Evolutionary conservation across 2,113 vertebrate genomes (phyloP).

Genomic region (Pachypanchax playfairii): DNA sequence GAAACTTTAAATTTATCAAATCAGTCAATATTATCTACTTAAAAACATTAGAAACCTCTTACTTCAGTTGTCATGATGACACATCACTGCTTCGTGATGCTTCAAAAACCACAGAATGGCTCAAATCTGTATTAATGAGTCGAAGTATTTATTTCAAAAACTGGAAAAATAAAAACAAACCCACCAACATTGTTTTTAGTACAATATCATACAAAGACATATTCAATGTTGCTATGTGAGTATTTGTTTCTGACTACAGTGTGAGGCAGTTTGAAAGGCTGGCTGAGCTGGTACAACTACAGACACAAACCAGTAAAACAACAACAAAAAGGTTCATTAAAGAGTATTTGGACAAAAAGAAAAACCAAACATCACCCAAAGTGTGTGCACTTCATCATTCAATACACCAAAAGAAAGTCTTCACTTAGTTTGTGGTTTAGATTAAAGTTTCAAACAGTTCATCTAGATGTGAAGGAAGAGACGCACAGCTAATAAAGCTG

Average conservation of each 20-base stretch:
- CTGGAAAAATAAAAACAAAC: slow-evolving; percentile 78
- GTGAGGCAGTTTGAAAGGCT: slow-evolving; percentile 84
- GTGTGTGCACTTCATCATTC: slow-evolving; percentile 48
- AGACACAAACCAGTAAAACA: slow-evolving; percentile 55
- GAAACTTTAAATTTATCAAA: no score
- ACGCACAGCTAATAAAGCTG: slow-evolving; percentile 42
- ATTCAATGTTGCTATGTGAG: slow-evolving; percentile 76
- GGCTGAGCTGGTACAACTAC: slow-evolving; percentile 78
- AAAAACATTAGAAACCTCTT: no score
- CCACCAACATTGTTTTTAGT: slow-evolving; percentile 79
- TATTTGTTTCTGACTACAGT: slow-evolving; percentile 77
- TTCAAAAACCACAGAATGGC: slow-evolving; percentile 19
- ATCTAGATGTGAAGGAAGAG: slow-evolving; percentile 22
- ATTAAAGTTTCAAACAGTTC: slow-evolving; percentile 13
- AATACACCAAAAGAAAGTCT: slow-evolving; percentile 47
- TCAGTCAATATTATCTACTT: no score
- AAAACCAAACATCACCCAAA: slow-evolving; percentile 44
- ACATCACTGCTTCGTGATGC: no score
- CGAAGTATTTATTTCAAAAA: slow-evolving; percentile 82
- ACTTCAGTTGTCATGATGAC: no score
- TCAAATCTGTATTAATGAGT: slow-evolving; percentile 62
- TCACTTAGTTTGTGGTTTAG: slow-evolving; percentile 15
- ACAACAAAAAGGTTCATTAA: slow-evolving; percentile 40
- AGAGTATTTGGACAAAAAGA: slow-evolving; percentile 45
- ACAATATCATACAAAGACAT: slow-evolving; percentile 78